Conservation (phyloP, 2,888 invertebrate species). For the Drosophila bunnanda region DNA sequence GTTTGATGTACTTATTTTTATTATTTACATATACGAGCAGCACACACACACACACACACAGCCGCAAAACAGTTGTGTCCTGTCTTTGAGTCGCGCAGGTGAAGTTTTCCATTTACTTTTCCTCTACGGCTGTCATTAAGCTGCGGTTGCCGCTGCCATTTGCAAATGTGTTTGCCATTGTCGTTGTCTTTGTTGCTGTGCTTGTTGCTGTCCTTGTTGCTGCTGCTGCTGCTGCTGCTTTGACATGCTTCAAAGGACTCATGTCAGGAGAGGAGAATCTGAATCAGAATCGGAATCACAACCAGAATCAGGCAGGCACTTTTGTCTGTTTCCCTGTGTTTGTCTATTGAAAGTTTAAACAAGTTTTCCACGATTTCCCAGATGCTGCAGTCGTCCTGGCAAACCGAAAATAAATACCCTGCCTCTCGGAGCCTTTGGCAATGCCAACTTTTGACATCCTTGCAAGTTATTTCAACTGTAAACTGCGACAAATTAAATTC, state of each 20-base stretch:
- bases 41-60: constrained; percentile 22
- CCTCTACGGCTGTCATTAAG: constrained; percentile 70
- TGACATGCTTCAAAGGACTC: constrained; percentile 72
- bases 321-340: constrained; percentile 62
- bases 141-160: constrained; percentile 77
- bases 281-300: constrained; percentile 30
- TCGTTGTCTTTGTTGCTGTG: constrained; percentile 41
- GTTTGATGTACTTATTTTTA: constrained; percentile 62
- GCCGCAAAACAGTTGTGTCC: constrained; percentile 57
- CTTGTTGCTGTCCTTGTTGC: constrained; percentile 44
- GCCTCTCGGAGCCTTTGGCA: constrained; percentile 34
- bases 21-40: constrained; percentile 58
- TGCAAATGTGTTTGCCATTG: constrained; percentile 77
- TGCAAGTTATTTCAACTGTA: constrained; percentile 72
- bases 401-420: constrained; percentile 39
- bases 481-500: constrained; percentile 76
- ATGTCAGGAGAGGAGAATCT: constrained; percentile 58
- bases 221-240: constrained; percentile 58
- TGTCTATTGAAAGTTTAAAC: constrained; percentile 75
- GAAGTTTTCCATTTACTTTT: constrained; percentile 65
- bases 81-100: constrained; percentile 64
- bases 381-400: constrained; percentile 11
- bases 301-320: constrained; percentile 51
- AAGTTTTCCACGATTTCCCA: constrained; percentile 55
- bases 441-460: constrained; percentile 55